Evolutionary conservation across 2,888 invertebrate species (phyloP).

Genomic region (Aphidius colemani): DNA sequence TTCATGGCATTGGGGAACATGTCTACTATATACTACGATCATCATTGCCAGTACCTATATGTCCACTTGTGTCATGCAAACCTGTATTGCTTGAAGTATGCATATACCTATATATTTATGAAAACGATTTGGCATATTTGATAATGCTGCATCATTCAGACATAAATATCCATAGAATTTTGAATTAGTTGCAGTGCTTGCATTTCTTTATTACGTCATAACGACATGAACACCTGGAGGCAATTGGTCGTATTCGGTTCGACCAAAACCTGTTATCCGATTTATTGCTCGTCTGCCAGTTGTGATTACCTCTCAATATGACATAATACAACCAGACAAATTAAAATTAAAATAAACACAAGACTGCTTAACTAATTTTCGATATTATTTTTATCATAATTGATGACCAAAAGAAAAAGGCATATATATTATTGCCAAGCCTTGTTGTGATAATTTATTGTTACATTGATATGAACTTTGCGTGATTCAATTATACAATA

Average conservation of each 20-base stretch:
- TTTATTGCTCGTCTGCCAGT: conserved; percentile 42
- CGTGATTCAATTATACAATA: conserved; percentile 32
- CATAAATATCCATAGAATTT: conserved; percentile 31
- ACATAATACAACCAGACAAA: conserved; percentile 36
- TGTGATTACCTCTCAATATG: conserved; percentile 20
- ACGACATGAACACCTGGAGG: conserved; percentile 51
- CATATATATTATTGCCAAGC: not conserved
- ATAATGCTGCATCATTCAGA: not conserved
- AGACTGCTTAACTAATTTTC: no score
- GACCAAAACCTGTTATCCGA: conserved; percentile 46
- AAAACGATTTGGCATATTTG: conserved; percentile 20
- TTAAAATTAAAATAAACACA: conserved; percentile 2
- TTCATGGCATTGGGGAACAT: not conserved
- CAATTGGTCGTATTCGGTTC: conserved; percentile 44
- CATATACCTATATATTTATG: conserved; percentile 15
- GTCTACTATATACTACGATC: no score
- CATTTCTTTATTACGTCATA: conserved; percentile 53
- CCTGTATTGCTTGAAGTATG: no score
- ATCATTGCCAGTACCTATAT: not conserved
- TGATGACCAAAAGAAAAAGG: no score
- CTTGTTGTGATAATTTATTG: conserved; percentile 13
- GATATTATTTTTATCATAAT: no score
- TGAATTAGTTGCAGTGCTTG: conserved; percentile 50
- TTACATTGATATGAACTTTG: conserved; percentile 26
- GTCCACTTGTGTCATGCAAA: not conserved